phyloP scores from a whole-genome alignment of 2,888 invertebrate genomes.

The Dynastes grantii region DNA sequence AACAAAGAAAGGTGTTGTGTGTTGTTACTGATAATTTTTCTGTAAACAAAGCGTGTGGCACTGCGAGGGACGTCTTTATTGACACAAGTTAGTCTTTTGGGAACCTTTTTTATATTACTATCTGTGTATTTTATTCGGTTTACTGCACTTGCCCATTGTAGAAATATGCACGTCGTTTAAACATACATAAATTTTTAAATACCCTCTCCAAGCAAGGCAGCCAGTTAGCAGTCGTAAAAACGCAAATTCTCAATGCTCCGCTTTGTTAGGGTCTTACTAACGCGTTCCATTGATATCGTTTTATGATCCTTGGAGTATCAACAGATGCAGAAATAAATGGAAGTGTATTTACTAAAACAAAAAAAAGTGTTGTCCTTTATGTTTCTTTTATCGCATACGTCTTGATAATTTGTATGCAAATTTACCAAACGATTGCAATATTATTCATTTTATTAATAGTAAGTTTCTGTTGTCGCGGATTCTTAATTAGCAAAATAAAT shows the following conservation, averaged over 20 bases:
- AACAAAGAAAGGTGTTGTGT: background rate
- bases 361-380: no score
- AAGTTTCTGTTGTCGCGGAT: no score
- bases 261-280: background rate
- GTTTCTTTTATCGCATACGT: no score
- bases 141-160: background rate
- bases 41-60: slow-evolving; percentile 5
- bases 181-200: background rate
- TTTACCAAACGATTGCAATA: no score
- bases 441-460: no score
- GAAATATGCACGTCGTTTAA: background rate
- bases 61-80: background rate
- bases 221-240: background rate
- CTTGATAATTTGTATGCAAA: no score
- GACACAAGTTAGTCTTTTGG: background rate
- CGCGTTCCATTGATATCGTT: no score
- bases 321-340: no score
- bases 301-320: no score
- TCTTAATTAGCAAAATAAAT: no score
- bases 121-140: background rate
- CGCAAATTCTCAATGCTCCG: background rate
- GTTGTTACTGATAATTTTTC: background rate
- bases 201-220: background rate
- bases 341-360: no score
- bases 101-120: background rate